A percentile compares a stretch with the other conserved stretches of the same genome.
Evolutionary conservation across 2,888 invertebrate species (phyloP).

Genomic region (Alcis repandata): DNA sequence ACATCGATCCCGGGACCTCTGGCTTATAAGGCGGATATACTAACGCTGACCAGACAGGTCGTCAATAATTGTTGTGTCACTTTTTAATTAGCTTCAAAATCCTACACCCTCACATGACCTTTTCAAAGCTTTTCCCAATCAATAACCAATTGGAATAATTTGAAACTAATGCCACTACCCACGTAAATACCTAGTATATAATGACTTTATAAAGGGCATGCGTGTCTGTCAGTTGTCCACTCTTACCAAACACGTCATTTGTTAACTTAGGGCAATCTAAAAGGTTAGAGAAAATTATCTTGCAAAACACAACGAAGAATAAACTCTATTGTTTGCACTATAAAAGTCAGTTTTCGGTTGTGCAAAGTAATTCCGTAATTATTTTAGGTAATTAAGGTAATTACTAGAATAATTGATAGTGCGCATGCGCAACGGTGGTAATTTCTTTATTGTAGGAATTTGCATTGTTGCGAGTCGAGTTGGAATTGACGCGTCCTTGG

Average conservation of each 20-base stretch:
- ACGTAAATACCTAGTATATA: constrained; percentile 23
- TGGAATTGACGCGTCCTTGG: constrained; percentile 18
- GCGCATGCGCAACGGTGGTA: constrained; percentile 41
- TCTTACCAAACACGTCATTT: constrained; percentile 41
- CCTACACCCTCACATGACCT: constrained; percentile 7
- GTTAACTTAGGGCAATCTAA: constrained; percentile 37
- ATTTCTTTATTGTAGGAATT: constrained; percentile 38
- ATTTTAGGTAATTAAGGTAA: constrained; percentile 47
- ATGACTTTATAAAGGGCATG: constrained; percentile 36
- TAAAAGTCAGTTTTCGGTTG: constrained; percentile 45
- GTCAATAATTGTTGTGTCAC: not conserved
- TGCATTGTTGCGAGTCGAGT: constrained; percentile 29
- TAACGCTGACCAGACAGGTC: too few relatives aligned
- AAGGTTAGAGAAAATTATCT: constrained; percentile 51
- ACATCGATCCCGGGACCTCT: too few relatives aligned
- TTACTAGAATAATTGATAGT: constrained; percentile 42
- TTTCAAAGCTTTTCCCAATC: constrained; percentile 20
- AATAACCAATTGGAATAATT: constrained; percentile 19
- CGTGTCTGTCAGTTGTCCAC: constrained; percentile 26
- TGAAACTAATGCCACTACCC: constrained; percentile 10
- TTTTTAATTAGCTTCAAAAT: not conserved
- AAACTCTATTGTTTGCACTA: constrained; percentile 46
- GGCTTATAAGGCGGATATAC: too few relatives aligned
- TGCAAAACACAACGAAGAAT: constrained; percentile 38
- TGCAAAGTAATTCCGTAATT: constrained; percentile 38